Conservation (phyloP, 2,797 vertebrate species). For the Chrysocyon brachyurus region DNA sequence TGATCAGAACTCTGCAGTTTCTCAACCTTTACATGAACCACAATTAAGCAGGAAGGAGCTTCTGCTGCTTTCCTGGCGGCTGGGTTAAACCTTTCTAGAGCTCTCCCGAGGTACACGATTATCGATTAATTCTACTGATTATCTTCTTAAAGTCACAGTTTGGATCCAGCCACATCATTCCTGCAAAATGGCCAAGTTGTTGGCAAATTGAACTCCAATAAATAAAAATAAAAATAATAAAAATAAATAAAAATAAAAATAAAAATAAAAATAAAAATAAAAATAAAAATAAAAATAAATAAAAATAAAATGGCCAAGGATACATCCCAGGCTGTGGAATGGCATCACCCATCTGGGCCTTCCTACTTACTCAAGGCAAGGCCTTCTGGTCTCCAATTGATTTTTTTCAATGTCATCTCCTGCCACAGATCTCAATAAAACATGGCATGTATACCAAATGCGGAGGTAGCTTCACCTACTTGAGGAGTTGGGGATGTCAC, state of each 20-base stretch:
- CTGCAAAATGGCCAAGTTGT: not conserved
- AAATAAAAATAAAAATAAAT: too few relatives aligned
- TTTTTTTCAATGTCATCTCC: not conserved
- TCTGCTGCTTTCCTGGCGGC: not conserved
- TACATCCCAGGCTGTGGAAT: fast-evolving
- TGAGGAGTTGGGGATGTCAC: fast-evolving
- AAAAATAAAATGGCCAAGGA: not conserved
- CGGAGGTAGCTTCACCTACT: not conserved
- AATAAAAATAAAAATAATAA: too few relatives aligned
- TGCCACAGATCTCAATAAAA: not conserved
- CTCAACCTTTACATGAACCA: not conserved
- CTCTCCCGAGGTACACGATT: not conserved
- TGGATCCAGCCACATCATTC: not conserved
- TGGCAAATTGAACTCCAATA: too few relatives aligned
- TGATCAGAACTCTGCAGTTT: not conserved
- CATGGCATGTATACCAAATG: fast-evolving
- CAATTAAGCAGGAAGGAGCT: not conserved
- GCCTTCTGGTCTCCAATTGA: not conserved
- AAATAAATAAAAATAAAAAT: too few relatives aligned
- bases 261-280: too few relatives aligned
- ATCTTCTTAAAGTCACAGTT: not conserved
- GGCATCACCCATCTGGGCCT: fast-evolving
- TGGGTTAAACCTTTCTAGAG: not conserved
- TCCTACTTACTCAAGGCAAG: not conserved
- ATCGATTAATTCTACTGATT: not conserved